Percentiles rank a stretch among this genome's conserved stretches.
Conservation (phyloP, 1,140 invertebrate genomes). For the Magallana angulata region DNA sequence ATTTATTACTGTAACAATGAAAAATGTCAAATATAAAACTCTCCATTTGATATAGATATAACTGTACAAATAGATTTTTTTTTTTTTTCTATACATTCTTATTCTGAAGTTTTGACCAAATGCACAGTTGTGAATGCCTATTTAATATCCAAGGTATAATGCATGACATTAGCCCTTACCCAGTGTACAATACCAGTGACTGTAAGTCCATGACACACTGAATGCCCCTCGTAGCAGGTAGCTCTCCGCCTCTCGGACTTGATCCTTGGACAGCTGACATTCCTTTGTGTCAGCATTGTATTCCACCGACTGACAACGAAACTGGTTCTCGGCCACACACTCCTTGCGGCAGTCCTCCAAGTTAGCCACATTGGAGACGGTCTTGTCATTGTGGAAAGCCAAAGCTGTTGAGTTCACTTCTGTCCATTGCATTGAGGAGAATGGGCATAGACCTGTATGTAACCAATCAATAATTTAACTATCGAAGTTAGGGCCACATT, state of each 20-base stretch:
- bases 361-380: slow-evolving; percentile 38
- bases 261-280: slow-evolving; percentile 62
- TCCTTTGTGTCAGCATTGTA: slow-evolving; percentile 50
- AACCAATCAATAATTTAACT: not conserved
- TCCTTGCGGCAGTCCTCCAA: slow-evolving; percentile 49
- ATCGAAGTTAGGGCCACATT: not conserved
- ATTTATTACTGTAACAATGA: not conserved
- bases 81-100: no score
- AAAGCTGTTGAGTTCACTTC: slow-evolving; percentile 44
- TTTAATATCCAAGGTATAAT: no score
- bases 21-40: no score
- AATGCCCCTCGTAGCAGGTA: slow-evolving; percentile 54
- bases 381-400: slow-evolving; percentile 62
- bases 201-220: slow-evolving; percentile 48
- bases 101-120: no score
- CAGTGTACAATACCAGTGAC: slow-evolving; percentile 58
- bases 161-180: not conserved
- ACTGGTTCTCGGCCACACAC: slow-evolving; percentile 55
- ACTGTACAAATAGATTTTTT: no score
- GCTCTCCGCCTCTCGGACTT: slow-evolving; percentile 45
- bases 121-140: no score
- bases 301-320: slow-evolving; percentile 64
- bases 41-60: no score
- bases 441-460: slow-evolving; percentile 48
- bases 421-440: slow-evolving; percentile 52